Conservation (phyloP, 2,797 vertebrate species). For the Parauchenoglanis punctatus region DNA sequence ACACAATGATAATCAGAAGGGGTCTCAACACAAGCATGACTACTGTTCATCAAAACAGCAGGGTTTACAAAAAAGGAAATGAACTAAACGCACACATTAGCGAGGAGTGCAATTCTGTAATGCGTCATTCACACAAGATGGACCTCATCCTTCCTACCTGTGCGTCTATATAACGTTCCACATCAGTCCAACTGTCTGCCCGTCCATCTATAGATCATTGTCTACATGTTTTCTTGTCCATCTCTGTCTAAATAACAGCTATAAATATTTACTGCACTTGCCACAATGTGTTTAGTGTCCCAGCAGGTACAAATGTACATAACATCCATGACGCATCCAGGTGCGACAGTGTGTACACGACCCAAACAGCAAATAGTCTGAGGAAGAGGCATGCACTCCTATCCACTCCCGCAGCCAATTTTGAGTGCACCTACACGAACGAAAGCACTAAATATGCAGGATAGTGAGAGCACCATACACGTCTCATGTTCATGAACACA, state of each 20-base stretch:
- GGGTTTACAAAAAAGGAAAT: neutral
- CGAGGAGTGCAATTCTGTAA: neutral
- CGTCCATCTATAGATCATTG: neutral
- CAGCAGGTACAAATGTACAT: neutral
- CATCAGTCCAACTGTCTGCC: neutral
- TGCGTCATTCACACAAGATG: too few species aligned
- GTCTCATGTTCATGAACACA: neutral
- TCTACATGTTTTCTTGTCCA: neutral
- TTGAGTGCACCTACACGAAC: neutral
- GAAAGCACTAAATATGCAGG: neutral
- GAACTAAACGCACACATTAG: neutral
- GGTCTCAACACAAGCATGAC: neutral
- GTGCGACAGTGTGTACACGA: neutral
- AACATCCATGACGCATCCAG: neutral
- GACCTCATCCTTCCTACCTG: neutral
- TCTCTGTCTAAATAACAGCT: neutral
- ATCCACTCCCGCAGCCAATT: neutral
- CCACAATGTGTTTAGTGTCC: neutral
- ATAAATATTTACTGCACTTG: neutral
- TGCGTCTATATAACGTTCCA: neutral
- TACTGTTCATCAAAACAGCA: neutral
- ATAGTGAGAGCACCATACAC: neutral
- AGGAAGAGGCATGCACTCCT: neutral
- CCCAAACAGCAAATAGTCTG: neutral
- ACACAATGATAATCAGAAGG: constrained; percentile 49